These are phyloP conservation scores for Coptodon bakossiorum DNA, from an alignment of 2,113 vertebrate genomes.

Conservation along the genomic window DNA sequence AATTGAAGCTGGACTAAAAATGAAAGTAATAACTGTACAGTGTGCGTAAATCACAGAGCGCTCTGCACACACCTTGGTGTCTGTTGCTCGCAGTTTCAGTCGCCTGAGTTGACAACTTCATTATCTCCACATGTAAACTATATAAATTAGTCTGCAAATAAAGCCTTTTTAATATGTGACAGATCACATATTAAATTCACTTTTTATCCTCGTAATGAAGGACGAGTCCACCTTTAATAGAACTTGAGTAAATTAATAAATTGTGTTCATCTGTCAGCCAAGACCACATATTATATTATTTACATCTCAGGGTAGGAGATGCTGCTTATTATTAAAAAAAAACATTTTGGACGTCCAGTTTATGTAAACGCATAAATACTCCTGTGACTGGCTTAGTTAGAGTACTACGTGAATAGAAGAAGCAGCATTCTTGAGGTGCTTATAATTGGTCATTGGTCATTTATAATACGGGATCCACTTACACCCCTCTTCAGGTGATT, in stretches of 20 bases:
- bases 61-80: neutral
- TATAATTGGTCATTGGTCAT: fast-evolving
- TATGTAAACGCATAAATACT: neutral
- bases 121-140: neutral
- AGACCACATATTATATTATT: neutral
- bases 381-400: neutral
- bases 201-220: neutral
- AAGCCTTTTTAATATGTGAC: neutral
- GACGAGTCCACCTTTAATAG: neutral
- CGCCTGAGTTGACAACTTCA: fast-evolving
- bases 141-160: neutral
- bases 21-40: neutral
- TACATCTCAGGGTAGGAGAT: neutral
- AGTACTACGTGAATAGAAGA: neutral
- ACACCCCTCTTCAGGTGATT: neutral
- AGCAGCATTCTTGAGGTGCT: neutral
- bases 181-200: neutral
- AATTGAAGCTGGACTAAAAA: neutral
- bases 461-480: neutral
- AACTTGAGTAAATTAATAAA: neutral
- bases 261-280: neutral
- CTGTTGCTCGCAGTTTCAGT: neutral
- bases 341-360: fast-evolving
- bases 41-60: neutral
- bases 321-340: neutral